Evolutionary conservation across 2,113 vertebrate genomes (phyloP), one percentile per base, ranked within the genome.

Genomic region (Aspidoscelis tigris): DNA sequence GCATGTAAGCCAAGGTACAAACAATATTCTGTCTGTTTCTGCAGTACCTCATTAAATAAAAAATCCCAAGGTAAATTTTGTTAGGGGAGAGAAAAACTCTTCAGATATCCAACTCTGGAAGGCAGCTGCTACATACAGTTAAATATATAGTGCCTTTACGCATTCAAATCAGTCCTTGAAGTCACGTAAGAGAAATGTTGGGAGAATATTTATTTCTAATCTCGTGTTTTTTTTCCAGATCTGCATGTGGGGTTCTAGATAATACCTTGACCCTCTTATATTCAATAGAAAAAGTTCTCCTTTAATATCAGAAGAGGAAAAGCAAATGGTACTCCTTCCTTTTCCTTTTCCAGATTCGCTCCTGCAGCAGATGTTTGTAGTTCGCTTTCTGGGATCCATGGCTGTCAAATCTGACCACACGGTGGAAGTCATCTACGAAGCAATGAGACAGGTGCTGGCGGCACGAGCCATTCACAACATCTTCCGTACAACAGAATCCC

Each of bases 401-500:
- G 98, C 97, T 0, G 98, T 99, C 24, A 96, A 95, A 75, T 97
- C 97, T 0, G 98, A 98, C 20, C 84, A 80, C 89, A 97, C 96
- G 0, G 90, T 94, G 0, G 97, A 99, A 70, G 98, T 99, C 78
- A 99, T 99, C 78, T 99, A 98, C 0, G 99, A 99, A 93, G 98
- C 98, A 0, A 99, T 99, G 98, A 96, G 99, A 87, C 99, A 99
- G 93, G 99, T 99, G 11, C 82, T 99, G 83, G 98, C 99, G 1
- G 98, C 99, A 11, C 96, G 98, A 3, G 98, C 99, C 61, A 99
- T 99, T 76, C 99, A 99, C 91, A 99, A 99, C 95, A 98, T 99
- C 93, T 99, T 99, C 96, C 98, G 96, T 12, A 99, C 94, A 90
- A 96, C 97, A 0, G 99, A 99, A 73, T 97, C 98, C 3, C 98